phyloP scores from a whole-genome alignment of 2,888 invertebrate genomes.

The Bibio marci region DNA sequence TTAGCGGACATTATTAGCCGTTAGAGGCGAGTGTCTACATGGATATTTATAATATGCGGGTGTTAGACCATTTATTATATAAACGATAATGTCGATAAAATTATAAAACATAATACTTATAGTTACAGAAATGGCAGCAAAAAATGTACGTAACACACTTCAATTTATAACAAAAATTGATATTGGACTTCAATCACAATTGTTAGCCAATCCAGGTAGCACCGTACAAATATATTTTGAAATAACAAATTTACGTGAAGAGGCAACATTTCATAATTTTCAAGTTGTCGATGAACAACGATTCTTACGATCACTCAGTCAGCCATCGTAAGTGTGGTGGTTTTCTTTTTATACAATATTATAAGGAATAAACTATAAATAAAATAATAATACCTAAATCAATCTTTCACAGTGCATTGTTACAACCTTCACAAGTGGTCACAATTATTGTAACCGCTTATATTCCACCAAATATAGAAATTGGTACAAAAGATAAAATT shows the following conservation, averaged over 20 bases:
- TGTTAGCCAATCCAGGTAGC: slow-evolving; percentile 25
- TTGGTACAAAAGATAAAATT: slow-evolving; percentile 40
- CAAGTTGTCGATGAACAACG: slow-evolving; percentile 40
- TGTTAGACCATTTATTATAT: too few species aligned
- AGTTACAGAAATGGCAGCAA: neutral
- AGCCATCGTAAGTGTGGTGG: slow-evolving; percentile 31
- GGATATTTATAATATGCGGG: too few species aligned
- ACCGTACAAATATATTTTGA: slow-evolving; percentile 42
- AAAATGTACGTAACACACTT: neutral
- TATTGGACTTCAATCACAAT: slow-evolving; percentile 30
- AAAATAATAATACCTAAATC: too few species aligned
- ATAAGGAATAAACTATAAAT: too few species aligned
- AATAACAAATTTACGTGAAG: slow-evolving; percentile 51
- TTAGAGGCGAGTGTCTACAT: too few species aligned
- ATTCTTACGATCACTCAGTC: slow-evolving; percentile 37
- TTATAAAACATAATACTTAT: too few species aligned
- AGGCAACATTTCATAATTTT: slow-evolving; percentile 36
- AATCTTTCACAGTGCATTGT: too few species aligned
- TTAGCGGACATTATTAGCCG: too few species aligned
- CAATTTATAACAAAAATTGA: slow-evolving; percentile 26
- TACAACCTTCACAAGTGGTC: slow-evolving; percentile 29
- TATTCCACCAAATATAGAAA: slow-evolving; percentile 31
- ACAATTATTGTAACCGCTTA: slow-evolving; percentile 37
- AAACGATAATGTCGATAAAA: too few species aligned
- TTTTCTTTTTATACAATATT: too few species aligned